Evolutionary conservation across 2,113 vertebrate species (phyloP).

Genomic region (Apeltes quadracus): DNA sequence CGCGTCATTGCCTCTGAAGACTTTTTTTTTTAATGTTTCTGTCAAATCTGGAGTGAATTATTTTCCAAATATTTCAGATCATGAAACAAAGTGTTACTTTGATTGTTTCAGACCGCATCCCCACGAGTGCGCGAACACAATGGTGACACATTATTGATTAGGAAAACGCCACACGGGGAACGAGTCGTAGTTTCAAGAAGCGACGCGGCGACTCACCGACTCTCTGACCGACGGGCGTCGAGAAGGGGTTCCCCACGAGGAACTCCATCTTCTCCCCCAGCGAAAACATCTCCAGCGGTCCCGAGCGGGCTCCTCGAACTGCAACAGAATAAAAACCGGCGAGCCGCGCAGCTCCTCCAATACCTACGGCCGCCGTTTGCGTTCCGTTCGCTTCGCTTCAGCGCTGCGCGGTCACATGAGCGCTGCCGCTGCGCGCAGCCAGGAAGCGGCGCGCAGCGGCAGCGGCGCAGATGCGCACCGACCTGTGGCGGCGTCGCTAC

Average conservation of each 20-base stretch:
- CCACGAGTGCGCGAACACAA: not conserved
- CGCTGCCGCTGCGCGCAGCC: no score
- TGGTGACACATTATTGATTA: accelerated
- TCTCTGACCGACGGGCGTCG: constrained; percentile 90
- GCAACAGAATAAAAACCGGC: no score
- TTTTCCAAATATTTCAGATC: not conserved
- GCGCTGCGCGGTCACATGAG: not conserved
- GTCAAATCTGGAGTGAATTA: not conserved
- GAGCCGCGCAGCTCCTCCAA: not conserved
- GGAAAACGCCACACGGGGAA: not conserved
- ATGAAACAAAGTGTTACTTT: not conserved
- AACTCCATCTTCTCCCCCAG: constrained; percentile 86
- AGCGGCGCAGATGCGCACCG: no score
- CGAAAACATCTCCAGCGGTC: constrained; percentile 64
- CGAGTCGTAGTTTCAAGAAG: not conserved
- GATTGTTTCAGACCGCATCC: not conserved
- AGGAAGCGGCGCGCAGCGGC: no score
- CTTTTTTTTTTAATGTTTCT: constrained; percentile 21
- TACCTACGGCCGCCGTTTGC: constrained; percentile 15
- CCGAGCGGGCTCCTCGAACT: no score
- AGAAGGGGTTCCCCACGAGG: constrained; percentile 89
- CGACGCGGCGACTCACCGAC: constrained; percentile 84
- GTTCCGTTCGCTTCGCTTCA: constrained; percentile 27
- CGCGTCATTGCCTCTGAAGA: constrained; percentile 6
- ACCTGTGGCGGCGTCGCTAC: no score